Evolutionary conservation across 2,797 vertebrate species (phyloP).

Genomic region (Poecilia picta): DNA sequence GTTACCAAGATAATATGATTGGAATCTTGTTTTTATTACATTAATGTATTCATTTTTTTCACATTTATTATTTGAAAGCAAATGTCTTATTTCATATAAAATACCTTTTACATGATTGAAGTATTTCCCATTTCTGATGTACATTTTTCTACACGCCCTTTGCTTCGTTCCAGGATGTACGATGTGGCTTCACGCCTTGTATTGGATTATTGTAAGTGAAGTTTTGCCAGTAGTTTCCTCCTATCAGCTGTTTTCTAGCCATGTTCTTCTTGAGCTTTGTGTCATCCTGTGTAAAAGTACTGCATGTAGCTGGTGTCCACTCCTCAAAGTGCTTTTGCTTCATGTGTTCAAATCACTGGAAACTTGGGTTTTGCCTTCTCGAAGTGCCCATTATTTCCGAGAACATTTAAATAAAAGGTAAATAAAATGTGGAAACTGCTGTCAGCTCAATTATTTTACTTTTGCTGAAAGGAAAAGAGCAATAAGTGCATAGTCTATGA

Average conservation of each 20-base stretch:
- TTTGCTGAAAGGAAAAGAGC: neutral
- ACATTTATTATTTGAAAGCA: constrained; percentile 16
- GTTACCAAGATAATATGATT: constrained; percentile 63
- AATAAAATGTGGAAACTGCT: constrained; percentile 42
- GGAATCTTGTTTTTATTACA: constrained; percentile 42
- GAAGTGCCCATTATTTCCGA: constrained; percentile 86
- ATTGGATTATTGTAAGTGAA: constrained; percentile 82
- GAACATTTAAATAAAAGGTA: constrained; percentile 86
- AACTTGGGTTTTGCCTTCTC: constrained; percentile 90
- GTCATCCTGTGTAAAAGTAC: constrained; percentile 86
- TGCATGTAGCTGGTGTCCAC: constrained; percentile 82
- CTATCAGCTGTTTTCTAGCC: constrained; percentile 85
- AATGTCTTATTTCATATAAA: constrained; percentile 21
- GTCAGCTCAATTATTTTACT: constrained; percentile 9
- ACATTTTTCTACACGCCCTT: constrained; percentile 6
- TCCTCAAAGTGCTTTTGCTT: constrained; percentile 79
- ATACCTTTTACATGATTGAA: constrained; percentile 1
- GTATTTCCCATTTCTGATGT: constrained; percentile 24
- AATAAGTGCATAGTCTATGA: too few relatives aligned
- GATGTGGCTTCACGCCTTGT: constrained; percentile 70
- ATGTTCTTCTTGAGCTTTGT: constrained; percentile 80
- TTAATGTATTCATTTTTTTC: constrained; percentile 23
- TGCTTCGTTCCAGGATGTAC: constrained; percentile 28
- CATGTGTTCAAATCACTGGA: constrained; percentile 86
- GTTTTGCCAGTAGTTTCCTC: constrained; percentile 82